Conservation (phyloP, 2,797 vertebrate genomes). For the Todus mexicanus region DNA sequence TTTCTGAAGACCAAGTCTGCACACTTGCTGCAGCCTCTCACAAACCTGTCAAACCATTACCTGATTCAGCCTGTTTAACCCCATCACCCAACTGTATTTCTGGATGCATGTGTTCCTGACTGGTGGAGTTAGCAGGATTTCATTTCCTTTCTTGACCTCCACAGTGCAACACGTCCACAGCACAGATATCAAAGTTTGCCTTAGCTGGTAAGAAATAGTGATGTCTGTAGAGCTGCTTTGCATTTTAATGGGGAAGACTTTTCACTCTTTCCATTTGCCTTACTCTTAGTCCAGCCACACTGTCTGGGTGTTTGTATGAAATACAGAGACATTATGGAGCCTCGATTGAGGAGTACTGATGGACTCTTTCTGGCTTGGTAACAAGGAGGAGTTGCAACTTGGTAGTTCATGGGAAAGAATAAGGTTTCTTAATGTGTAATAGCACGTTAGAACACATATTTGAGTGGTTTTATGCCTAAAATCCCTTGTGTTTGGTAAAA, state of each 20-base stretch:
- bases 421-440: neutral
- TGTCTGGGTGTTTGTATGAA: neutral
- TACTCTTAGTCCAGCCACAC: neutral
- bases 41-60: neutral
- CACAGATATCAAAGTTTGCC: neutral
- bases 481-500: neutral
- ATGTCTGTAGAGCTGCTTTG: neutral
- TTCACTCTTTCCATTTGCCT: neutral
- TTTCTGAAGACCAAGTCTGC: neutral
- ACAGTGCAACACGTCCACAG: neutral
- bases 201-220: neutral
- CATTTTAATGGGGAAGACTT: neutral
- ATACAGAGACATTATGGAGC: neutral
- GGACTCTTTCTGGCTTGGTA: neutral
- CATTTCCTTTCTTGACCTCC: neutral
- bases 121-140: neutral
- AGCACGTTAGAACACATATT: neutral
- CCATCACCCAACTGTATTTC: neutral
- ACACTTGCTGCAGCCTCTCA: neutral
- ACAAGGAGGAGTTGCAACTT: neutral
- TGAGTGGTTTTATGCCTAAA: neutral
- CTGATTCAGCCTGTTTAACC: neutral
- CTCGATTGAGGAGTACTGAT: neutral
- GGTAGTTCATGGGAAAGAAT: neutral
- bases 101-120: neutral